A percentile compares a stretch with the other conserved stretches of the same genome.
phyloP scores from a whole-genome alignment of 2,888 invertebrate species.

The Trichogramma evanescens region DNA sequence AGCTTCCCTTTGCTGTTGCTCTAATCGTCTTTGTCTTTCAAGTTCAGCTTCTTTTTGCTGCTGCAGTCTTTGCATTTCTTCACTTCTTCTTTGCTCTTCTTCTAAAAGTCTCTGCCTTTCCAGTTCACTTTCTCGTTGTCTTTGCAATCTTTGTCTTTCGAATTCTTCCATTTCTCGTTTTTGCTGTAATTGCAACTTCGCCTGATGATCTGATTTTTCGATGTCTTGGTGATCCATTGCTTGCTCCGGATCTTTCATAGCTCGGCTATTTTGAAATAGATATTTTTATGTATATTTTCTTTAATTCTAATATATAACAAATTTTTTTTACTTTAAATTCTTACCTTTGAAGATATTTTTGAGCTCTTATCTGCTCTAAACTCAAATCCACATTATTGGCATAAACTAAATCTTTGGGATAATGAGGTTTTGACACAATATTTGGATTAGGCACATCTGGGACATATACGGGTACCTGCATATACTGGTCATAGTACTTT shows the following conservation, averaged over 20 bases:
- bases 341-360: constrained; percentile 49
- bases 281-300: too few relatives aligned
- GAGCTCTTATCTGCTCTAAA: constrained; percentile 69
- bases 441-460: constrained; percentile 31
- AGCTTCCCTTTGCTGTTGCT: constrained; percentile 23
- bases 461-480: constrained; percentile 35
- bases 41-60: constrained; percentile 27
- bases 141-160: constrained; percentile 19
- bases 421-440: constrained; percentile 38
- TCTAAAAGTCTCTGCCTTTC: constrained; percentile 31
- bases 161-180: constrained; percentile 16
- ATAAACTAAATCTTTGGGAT: constrained; percentile 51
- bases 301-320: too few relatives aligned
- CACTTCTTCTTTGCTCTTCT: constrained; percentile 22
- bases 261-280: too few relatives aligned
- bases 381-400: constrained; percentile 62
- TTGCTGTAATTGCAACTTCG: constrained; percentile 6
- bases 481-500: constrained; percentile 33
- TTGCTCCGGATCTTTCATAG: too few relatives aligned
- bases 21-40: constrained; percentile 20
- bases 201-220: constrained; percentile 11
- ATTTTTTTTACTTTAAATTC: not conserved
- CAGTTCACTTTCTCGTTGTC: constrained; percentile 27
- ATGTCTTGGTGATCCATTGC: constrained; percentile 14
- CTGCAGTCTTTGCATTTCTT: constrained; percentile 22